phyloP scores from a whole-genome alignment of 1,140 invertebrate species.

The Heliconius melpomene region DNA sequence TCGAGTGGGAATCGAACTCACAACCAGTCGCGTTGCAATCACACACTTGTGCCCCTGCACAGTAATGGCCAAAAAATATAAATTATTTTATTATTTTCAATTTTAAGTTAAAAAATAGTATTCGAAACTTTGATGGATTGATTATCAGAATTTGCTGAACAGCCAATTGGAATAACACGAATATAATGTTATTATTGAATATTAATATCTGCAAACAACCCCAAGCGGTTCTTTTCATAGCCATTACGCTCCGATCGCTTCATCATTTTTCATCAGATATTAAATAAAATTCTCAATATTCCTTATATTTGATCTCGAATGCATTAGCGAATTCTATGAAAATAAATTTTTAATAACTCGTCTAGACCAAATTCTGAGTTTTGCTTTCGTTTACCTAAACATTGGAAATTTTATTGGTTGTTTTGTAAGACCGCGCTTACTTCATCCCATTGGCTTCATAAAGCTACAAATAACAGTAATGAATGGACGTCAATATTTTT shows the following conservation, averaged over 20 bases:
- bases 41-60: no score
- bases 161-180: conserved; percentile 4
- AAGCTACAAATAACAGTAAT: conserved; percentile 72
- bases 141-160: background rate
- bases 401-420: conserved; percentile 70
- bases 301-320: conserved; percentile 48
- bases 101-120: background rate
- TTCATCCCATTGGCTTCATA: conserved; percentile 69
- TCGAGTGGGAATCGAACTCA: no score
- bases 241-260: conserved; percentile 1
- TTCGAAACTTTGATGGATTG: background rate
- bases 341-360: conserved; percentile 76
- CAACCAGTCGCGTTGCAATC: no score
- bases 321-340: conserved; percentile 66
- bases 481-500: conserved; percentile 36
- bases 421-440: conserved; percentile 57
- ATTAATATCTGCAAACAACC: background rate
- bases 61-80: no score
- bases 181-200: conserved; percentile 7
- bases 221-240: conserved; percentile 17
- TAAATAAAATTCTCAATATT: conserved; percentile 23
- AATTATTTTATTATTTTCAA: background rate
- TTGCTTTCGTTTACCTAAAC: conserved; percentile 62
- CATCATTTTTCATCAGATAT: conserved; percentile 17
- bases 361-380: conserved; percentile 75